phyloP scores from a whole-genome alignment of 2,888 invertebrate species.

The Drosophila fungiperda region DNA sequence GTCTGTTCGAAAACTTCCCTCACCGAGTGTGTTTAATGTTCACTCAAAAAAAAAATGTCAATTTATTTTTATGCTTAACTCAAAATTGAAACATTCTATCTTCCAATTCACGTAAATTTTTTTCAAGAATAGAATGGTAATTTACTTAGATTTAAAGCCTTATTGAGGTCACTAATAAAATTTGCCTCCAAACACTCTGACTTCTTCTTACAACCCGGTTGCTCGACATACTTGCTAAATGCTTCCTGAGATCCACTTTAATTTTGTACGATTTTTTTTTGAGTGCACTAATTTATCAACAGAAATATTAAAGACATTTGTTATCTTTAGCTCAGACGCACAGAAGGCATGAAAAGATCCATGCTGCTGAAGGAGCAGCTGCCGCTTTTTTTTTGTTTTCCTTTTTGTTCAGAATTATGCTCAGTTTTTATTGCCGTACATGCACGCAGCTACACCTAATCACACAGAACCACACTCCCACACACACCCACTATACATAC shows the following conservation, averaged over 20 bases:
- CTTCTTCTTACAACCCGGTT: neutral
- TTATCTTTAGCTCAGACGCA: neutral
- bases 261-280: neutral
- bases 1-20: neutral
- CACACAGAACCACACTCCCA: constrained; percentile 20
- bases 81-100: neutral
- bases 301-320: neutral
- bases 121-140: neutral
- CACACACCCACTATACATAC: constrained; percentile 8
- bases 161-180: neutral
- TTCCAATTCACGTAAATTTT: neutral
- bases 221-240: neutral
- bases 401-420: constrained; percentile 25
- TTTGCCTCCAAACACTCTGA: neutral
- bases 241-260: neutral
- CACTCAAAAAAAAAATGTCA: neutral
- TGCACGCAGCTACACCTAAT: constrained; percentile 24
- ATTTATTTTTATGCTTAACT: neutral
- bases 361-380: constrained; percentile 36
- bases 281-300: neutral
- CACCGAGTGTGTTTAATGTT: neutral
- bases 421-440: constrained; percentile 49
- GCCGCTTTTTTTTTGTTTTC: constrained; percentile 13
- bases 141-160: neutral
- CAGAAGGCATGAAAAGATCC: constrained; percentile 7